A percentile compares a stretch with the other conserved stretches of the same genome.
Conservation (phyloP, 2,113 vertebrate genomes). For the Budorcas taxicolor region DNA sequence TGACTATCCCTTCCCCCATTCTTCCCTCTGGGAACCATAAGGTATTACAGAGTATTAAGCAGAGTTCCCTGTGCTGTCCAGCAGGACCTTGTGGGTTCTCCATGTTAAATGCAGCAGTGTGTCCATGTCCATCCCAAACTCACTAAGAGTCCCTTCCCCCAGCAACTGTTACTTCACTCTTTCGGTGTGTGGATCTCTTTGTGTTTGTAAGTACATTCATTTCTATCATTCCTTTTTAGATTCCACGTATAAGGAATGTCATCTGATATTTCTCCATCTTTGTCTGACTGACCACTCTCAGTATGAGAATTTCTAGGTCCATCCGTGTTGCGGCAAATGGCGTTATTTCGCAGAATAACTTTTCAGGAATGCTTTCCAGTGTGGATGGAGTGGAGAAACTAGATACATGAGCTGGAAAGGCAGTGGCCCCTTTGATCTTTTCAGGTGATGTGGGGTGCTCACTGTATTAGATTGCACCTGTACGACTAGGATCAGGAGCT, state of each 20-base stretch:
- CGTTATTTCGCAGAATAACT: not conserved
- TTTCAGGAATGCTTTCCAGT: not conserved
- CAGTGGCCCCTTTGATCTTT: not conserved
- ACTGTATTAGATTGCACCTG: accelerated
- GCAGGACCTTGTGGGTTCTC: too few species aligned
- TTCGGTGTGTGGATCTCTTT: too few species aligned
- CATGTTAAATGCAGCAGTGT: too few species aligned
- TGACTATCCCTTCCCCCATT: too few species aligned
- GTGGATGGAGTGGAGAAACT: not conserved
- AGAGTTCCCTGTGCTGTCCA: too few species aligned
- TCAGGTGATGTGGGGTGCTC: not conserved
- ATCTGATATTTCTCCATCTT: not conserved
- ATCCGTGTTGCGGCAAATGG: accelerated
- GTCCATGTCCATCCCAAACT: too few species aligned
- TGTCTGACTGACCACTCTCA: not conserved
- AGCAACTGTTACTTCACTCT: too few species aligned
- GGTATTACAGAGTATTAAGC: too few species aligned
- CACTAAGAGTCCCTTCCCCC: too few species aligned
- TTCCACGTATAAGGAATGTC: not conserved
- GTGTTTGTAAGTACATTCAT: not conserved
- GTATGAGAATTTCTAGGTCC: not conserved
- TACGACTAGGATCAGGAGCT: not conserved
- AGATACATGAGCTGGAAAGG: not conserved
- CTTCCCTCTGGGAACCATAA: too few species aligned
- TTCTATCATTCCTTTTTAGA: not conserved